phyloP scores from a whole-genome alignment of 2,113 vertebrate species.

The Mormoops blainvillei region DNA sequence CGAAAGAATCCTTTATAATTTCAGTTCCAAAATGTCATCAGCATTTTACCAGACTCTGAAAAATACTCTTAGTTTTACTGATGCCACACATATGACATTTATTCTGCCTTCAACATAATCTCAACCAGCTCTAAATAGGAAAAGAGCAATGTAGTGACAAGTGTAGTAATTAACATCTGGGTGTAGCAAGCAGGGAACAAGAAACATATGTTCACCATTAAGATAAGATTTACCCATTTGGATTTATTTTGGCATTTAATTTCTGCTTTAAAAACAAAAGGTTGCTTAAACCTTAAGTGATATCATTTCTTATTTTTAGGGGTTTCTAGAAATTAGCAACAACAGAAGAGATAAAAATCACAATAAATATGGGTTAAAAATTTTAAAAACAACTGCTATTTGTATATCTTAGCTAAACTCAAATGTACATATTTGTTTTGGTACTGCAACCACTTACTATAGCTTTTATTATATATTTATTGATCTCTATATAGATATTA shows the following conservation, averaged over 20 bases:
- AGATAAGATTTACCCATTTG: slow-evolving; percentile 61
- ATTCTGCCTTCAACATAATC: slow-evolving; percentile 44
- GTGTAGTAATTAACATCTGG: slow-evolving; percentile 72
- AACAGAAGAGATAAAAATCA: slow-evolving; percentile 16
- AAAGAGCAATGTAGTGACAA: slow-evolving; percentile 63
- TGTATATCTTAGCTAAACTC: not conserved
- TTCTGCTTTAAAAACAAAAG: slow-evolving; percentile 58
- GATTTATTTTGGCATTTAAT: slow-evolving; percentile 73
- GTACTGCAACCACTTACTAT: not conserved
- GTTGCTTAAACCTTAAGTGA: slow-evolving; percentile 47
- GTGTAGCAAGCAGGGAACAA: slow-evolving; percentile 63
- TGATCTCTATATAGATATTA: not conserved
- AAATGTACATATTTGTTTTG: not conserved
- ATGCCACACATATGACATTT: slow-evolving; percentile 61
- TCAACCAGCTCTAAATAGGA: slow-evolving; percentile 32
- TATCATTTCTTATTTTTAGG: slow-evolving; percentile 46
- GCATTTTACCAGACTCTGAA: slow-evolving; percentile 57
- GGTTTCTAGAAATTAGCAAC: slow-evolving; percentile 42
- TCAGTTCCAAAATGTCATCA: slow-evolving; percentile 67
- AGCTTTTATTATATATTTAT: not conserved
- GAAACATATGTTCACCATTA: slow-evolving; percentile 52
- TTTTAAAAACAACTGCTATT: not conserved
- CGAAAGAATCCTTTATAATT: slow-evolving; percentile 62
- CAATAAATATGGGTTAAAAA: slow-evolving; percentile 7
- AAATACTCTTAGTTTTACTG: slow-evolving; percentile 66